Base-by-base conservation (phyloP, 1,140 invertebrate genomes). In the Cheumatopsyche charites region DNA sequence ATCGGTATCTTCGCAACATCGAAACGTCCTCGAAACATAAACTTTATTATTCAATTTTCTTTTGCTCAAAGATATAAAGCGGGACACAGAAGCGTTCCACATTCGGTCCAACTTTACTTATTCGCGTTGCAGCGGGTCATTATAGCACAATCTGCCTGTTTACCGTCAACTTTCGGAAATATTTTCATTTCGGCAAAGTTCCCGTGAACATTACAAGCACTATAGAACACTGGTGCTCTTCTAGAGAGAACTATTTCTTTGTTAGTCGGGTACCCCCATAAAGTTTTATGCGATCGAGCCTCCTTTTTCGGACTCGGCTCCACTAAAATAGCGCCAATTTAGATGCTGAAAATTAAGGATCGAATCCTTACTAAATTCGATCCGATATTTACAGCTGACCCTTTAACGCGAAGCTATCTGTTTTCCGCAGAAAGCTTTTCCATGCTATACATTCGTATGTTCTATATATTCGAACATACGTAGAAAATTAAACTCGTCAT, bases 171-270 rank as follows among this genome's bases (percentile, higher is more conserved):
- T 52, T 52, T 52, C 19, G 47, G 19, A 52, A 52, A 52, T 52
- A 52, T 52, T 52, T 52, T 52, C 47, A 52, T 52, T 52, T 52
- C n/a, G 47, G 47, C 45, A 47, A 52, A 52, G 47, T 15, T 17
- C 47, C 9, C 47, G 29, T 36, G 9, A 3, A 36, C 19, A 6
- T 52, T 52, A 17, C 47, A 17, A 15, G 47, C 47, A 19, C 15
- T 19, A 52, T n/a, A 17, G n/a, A 52, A 9, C 19, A 36, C 29
- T 36, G 29, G 29, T 36, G 29, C 29, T 52, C 15, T 17, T 52
- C 47, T 13, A 4, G 5, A 19, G 47, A 15, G 15, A 15, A 5
- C 47, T 52, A 52, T 52, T 52, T 52, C 47, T 52, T 52, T 52
- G 47, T 52, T 17, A 52, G 47, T 17, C 47, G 5, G 47, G 19